Evolutionary conservation across 2,113 vertebrate species (phyloP).

Genomic region (Podilymbus podiceps): DNA sequence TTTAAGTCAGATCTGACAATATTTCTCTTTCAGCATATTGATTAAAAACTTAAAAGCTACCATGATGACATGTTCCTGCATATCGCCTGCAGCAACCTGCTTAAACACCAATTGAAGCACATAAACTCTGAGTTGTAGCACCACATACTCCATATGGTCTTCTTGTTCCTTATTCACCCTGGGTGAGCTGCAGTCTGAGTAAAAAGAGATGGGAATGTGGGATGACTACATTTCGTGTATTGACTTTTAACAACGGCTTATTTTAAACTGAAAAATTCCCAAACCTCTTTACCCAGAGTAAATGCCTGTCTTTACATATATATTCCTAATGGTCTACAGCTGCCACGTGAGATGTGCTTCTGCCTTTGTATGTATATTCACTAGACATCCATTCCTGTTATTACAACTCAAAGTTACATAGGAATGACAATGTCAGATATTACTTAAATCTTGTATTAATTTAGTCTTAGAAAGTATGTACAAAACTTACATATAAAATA

Average conservation of each 20-base stretch:
- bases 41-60: slow-evolving; percentile 59
- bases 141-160: slow-evolving; percentile 41
- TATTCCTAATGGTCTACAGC: background rate
- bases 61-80: slow-evolving; percentile 3
- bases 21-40: slow-evolving; percentile 49
- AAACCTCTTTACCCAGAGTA: background rate
- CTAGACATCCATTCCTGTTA: background rate
- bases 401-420: background rate
- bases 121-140: slow-evolving; percentile 6
- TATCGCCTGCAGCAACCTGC: slow-evolving; percentile 55
- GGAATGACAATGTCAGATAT: background rate
- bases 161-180: slow-evolving; percentile 23
- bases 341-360: background rate
- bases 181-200: background rate
- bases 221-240: background rate
- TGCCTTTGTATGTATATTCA: background rate
- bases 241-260: background rate
- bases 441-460: background rate
- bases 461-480: background rate
- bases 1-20: slow-evolving; percentile 28
- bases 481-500: background rate
- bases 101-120: slow-evolving; percentile 27
- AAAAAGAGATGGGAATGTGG: background rate
- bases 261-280: background rate
- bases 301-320: background rate